Percentiles rank a stretch among this genome's conserved stretches.
These are phyloP conservation scores for Percopsis transmontana DNA, from an alignment of 2,113 vertebrate species.

Conservation along the genomic window DNA sequence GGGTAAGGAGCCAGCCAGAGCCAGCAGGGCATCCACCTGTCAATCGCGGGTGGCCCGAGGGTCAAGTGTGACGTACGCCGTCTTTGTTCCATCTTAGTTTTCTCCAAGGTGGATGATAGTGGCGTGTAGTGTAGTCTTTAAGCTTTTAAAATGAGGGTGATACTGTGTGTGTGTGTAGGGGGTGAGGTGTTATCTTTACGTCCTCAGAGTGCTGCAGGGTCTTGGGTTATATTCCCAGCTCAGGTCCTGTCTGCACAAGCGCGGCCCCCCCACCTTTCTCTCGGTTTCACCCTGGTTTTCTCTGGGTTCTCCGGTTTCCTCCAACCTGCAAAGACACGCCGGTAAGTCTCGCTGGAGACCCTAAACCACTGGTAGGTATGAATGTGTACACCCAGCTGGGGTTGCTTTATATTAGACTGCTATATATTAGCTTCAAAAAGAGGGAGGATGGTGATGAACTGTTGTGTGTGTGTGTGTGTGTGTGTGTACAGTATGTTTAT, in stretches of 20 bases:
- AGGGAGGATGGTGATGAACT: background rate
- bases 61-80: conserved; percentile 33
- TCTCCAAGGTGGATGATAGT: background rate
- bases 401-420: too few relatives aligned
- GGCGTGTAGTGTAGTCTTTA: conserved; percentile 10
- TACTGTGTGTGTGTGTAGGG: background rate
- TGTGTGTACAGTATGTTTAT: background rate
- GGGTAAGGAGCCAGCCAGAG: conserved; percentile 47
- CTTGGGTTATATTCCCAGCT: too few relatives aligned
- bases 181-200: background rate
- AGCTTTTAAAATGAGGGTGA: conserved; percentile 33
- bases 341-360: too few relatives aligned
- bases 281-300: too few relatives aligned
- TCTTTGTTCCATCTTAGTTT: conserved; percentile 3
- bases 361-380: too few relatives aligned
- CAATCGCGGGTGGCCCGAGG: conserved; percentile 53
- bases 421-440: too few relatives aligned
- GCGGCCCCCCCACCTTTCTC: too few relatives aligned
- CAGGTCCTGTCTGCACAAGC: too few relatives aligned
- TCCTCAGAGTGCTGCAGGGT: too few relatives aligned
- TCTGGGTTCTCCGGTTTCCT: too few relatives aligned
- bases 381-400: too few relatives aligned
- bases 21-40: conserved; percentile 51
- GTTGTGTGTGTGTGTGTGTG: background rate
- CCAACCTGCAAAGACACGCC: too few relatives aligned